Base-by-base conservation (phyloP, 2,888 invertebrate species). In the Oxystoma pomonae region DNA sequence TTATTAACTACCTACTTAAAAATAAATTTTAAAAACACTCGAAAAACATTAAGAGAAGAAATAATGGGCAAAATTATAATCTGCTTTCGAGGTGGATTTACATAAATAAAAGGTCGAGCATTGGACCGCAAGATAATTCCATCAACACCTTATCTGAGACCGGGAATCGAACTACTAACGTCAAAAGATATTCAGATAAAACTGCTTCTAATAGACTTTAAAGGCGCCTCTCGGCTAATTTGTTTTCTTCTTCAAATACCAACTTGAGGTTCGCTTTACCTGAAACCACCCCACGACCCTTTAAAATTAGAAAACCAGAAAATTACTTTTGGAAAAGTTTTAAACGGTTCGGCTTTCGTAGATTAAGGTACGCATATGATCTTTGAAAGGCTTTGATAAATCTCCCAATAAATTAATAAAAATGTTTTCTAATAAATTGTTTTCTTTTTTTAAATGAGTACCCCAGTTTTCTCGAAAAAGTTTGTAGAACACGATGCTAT, bases 221-320 rank as follows among this genome's bases (percentile, higher is more conserved):
- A 19, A 66, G 68, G 68, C 68, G 68, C 68, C 68, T 67, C 57
- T 19, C 17, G 20, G 51, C 63, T 61, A 65, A 68, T 67, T 67
- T 66, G 67, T 68, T 65, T 63, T 58, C 65, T 59, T 22, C 58
- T 60, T 65, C 61, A 35, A 35, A 35, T 35, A 58, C 65, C 63
- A 60, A 57, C 61, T 58, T 63, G 59, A 57, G 57, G 20, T 50
- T 52, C 19, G 52, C 12, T 35, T 12, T 35, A 35, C 35, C 35
- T 35, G 35, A 35, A 35, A 35, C n/a, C n/a, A n/a, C n/a, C n/a
- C n/a, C n/a, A n/a, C n/a, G n/a, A n/a, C n/a, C n/a, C n/a, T n/a
- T n/a, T n/a, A n/a, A n/a, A n/a, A n/a, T n/a, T n/a, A n/a, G n/a
- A n/a, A n/a, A n/a, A n/a, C n/a, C n/a, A n/a, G n/a, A n/a, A n/a